Conservation (phyloP, 2,113 vertebrate species). For the Aegotheles bennettii region DNA sequence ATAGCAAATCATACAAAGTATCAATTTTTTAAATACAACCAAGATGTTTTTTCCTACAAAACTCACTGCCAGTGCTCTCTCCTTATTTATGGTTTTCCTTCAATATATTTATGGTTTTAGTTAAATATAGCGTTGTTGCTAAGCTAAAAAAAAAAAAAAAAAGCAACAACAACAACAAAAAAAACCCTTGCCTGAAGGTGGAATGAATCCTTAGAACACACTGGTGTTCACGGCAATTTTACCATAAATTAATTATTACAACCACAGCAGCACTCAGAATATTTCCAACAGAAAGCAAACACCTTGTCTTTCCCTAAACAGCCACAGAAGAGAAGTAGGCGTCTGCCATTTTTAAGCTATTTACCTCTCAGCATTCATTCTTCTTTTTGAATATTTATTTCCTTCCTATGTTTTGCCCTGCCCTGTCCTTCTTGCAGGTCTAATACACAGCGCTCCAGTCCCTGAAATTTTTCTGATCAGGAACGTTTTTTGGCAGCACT, state of each 20-base stretch:
- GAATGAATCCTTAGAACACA: not conserved
- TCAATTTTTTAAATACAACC: not conserved
- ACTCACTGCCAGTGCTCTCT: not conserved
- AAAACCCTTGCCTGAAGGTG: not conserved
- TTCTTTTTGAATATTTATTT: not conserved
- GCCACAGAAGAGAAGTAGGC: not conserved
- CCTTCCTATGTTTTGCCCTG: not conserved
- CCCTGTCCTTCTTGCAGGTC: not conserved
- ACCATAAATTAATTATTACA: not conserved
- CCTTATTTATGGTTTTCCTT: not conserved
- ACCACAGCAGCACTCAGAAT: not conserved
- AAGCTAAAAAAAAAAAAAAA: not conserved
- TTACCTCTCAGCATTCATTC: not conserved
- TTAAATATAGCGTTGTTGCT: not conserved
- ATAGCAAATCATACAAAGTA: not conserved
- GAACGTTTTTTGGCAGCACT: rapidly evolving
- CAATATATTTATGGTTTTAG: not conserved
- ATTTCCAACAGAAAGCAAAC: not conserved
- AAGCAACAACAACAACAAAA: not conserved
- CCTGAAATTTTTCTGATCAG: not conserved
- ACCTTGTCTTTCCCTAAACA: not conserved
- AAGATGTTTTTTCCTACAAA: not conserved
- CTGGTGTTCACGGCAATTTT: not conserved
- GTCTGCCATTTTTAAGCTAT: not conserved
- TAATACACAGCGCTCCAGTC: not conserved